Base-by-base conservation (phyloP, 2,888 invertebrate genomes). In the Andrena chrysosceles region DNA sequence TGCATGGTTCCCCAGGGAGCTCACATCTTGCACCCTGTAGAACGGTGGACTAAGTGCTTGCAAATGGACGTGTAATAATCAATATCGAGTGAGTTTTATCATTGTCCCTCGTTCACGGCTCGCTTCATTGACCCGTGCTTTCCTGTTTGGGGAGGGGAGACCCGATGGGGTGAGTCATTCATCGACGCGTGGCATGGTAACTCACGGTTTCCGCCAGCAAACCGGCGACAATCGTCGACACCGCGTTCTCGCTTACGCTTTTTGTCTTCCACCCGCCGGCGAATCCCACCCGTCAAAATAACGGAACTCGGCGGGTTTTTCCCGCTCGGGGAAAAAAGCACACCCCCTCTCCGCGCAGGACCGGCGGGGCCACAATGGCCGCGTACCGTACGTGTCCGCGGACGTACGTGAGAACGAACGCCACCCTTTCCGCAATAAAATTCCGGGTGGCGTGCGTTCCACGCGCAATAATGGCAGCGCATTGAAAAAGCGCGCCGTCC, bases 401-500 rank as follows among this genome's bases (percentile, higher is more conserved):
- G 56, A 52, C 71, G 73, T 76, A 74, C 70, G 79, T 75, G 87
- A 79, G 69, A 81, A 71, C 62, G 71, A 68, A 64, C 35, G 75
- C 42, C 73, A 16, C 80, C 74, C 73, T 60, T 64, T 84, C 72
- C 78, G 82, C 86, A 71, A 74, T 79, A 76, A 82, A 87, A 82
- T 70, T 64, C 77, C 8, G 62, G 33, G 6, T 29, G 48, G 71
- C 35, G 33, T 60, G 77, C 75, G 71, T n/a, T 35, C 63, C 86
- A 59, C 72, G 60, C 72, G 82, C 74, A 81, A 85, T 87, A 87
- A 87, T 85, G 76, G 76, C 73, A 52, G 49, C 52, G 42, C 56
- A 48, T 29, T 67, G 72, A 76, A 82, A 85, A 63, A 31, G 66
- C 16, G 31, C 56, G 66, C 31, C 74, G 74, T 23, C 67, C 66